Conservation (phyloP, 2,888 invertebrate genomes). For the Thalpophila matura region DNA sequence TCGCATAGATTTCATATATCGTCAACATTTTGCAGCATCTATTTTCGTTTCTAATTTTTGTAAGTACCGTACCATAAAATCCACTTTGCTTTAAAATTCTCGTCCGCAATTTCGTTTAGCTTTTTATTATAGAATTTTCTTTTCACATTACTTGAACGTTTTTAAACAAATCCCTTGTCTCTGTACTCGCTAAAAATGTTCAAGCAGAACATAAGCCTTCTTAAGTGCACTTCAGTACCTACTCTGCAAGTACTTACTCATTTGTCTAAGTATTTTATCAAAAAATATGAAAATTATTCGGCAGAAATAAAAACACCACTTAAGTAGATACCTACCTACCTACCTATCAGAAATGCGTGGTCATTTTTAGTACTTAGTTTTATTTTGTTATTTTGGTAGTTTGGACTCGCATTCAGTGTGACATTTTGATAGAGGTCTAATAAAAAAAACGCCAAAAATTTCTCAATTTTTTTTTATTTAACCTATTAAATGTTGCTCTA, state of each 20-base stretch:
- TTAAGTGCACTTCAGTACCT: constrained; percentile 38
- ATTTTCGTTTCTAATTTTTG: background rate
- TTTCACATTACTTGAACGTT: constrained; percentile 16
- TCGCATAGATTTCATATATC: background rate
- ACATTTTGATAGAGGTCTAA: background rate
- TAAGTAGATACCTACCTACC: too few species aligned
- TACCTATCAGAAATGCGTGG: too few species aligned
- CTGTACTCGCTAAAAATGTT: constrained; percentile 6
- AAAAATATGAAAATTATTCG: constrained; percentile 10
- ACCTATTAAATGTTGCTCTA: too few species aligned
- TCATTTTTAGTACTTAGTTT: background rate
- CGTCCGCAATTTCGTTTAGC: background rate
- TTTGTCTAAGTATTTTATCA: constrained; percentile 22
- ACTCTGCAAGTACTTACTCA: constrained; percentile 29
- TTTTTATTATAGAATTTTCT: constrained; percentile 29
- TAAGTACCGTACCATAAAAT: background rate
- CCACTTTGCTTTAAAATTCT: constrained; percentile 9
- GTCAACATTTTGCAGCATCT: background rate
- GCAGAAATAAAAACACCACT: background rate
- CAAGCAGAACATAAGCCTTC: constrained; percentile 39
- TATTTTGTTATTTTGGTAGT: background rate
- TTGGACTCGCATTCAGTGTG: too few species aligned
- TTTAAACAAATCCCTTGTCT: constrained; percentile 44
- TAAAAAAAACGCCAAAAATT: too few species aligned
- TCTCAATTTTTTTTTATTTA: too few species aligned